A percentile compares a stretch with the other conserved stretches of the same genome.
phyloP scores from a whole-genome alignment of 2,797 vertebrate species.

The Hippocampus kuda region DNA sequence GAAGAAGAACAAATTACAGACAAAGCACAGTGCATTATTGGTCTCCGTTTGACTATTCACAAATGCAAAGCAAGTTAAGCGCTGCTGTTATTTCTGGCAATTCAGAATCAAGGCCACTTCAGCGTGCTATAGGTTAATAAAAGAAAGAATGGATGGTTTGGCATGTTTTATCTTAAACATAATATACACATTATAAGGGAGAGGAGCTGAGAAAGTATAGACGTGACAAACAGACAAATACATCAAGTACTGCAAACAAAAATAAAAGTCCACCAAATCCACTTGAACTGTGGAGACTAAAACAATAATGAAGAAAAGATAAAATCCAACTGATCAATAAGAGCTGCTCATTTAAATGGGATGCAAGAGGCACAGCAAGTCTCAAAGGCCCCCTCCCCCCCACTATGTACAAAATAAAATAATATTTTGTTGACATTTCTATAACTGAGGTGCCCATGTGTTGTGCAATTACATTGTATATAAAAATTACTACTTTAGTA shows the following conservation, averaged over 20 bases:
- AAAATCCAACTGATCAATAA: background rate
- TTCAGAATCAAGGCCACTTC: background rate
- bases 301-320: background rate
- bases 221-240: background rate
- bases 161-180: background rate
- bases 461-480: background rate
- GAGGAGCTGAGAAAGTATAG: background rate
- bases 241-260: background rate
- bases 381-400: background rate
- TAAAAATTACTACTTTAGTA: constrained; percentile 8
- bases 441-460: background rate
- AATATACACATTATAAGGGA: no score
- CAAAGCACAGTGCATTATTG: constrained; percentile 27
- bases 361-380: background rate
- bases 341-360: background rate
- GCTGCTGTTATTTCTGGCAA: background rate
- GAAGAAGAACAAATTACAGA: constrained; percentile 39
- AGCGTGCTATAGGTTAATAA: constrained; percentile 15
- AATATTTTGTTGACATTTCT: background rate
- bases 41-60: constrained; percentile 7
- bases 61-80: background rate
- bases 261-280: background rate
- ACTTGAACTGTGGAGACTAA: background rate
- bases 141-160: constrained; percentile 4
- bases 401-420: background rate